Conservation (phyloP, 2,797 vertebrate genomes). For the Aulostomus chinensis region DNA sequence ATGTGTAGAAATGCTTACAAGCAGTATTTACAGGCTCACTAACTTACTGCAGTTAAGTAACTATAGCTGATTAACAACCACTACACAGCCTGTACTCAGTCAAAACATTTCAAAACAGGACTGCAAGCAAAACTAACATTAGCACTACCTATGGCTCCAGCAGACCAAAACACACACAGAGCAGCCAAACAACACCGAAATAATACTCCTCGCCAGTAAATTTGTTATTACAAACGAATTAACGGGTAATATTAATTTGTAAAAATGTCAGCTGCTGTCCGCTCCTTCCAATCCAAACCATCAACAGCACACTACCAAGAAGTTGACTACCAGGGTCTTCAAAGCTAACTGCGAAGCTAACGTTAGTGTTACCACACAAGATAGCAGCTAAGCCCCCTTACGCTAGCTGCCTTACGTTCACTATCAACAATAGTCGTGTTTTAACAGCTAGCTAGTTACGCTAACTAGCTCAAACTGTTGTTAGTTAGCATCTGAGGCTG, state of each 20-base stretch:
- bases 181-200: background rate
- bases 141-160: conserved; percentile 2
- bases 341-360: conserved; percentile 23
- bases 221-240: conserved; percentile 1
- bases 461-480: conserved; percentile 67
- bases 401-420: conserved; percentile 13
- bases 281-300: conserved; percentile 34
- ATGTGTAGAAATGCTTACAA: too few relatives aligned
- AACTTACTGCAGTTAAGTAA: too few relatives aligned
- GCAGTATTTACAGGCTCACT: too few relatives aligned
- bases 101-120: conserved; percentile 46
- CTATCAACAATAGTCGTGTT: conserved; percentile 62
- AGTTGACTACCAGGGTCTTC: conserved; percentile 40
- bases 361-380: background rate
- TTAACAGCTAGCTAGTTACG: conserved; percentile 56
- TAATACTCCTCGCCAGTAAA: background rate
- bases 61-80: too few relatives aligned
- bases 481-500: conserved; percentile 48
- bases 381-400: background rate
- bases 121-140: conserved; percentile 19
- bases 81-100: conserved; percentile 16
- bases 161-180: conserved; percentile 1
- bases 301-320: conserved; percentile 27
- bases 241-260: conserved; percentile 28
- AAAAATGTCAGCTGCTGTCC: conserved; percentile 29